Evolutionary conservation across 2,888 invertebrate species (phyloP), one percentile per base, ranked within the genome.

Genomic region (Caenorhabditis sp.): DNA sequence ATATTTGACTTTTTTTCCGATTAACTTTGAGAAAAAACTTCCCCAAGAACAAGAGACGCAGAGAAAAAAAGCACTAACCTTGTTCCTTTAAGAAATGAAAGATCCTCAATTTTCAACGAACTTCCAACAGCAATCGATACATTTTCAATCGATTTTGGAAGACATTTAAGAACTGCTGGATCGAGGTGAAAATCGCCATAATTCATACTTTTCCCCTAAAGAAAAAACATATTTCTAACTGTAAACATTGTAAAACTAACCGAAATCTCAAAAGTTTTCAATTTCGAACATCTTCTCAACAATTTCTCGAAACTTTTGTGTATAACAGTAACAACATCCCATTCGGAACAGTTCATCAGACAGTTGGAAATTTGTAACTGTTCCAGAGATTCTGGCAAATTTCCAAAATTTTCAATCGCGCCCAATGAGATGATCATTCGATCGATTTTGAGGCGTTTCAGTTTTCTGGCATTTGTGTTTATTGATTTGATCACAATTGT

Each of bases 121-220:
- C 66, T 62, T 17, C 73, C 66, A 17, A 66, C 73, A 14, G 73
- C 65, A 54, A 73, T 68, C 37, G 65, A 63, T 51, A 73, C n/a
- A 19, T 73, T 58, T 24, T 69, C 66, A 57, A 73, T 59, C 1
- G 68, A 57, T 43, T 69, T 26, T 8, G 73, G 65, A 24, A 73
- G 63, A 37, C 17, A 53, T 50, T 57, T 27, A 12, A 73, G 62
- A 31, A 73, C 64, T 5, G 65, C 50, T 10, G 73, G 65, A 49
- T 68, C 68, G 23, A 73, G 60, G 50, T 68, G 66, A 37, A 73
- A 73, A 51, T 67, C 63, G 53, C 65, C 62, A 58, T 53, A 36
- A 54, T 58, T 60, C 0, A 72, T 60, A 50, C 67, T 58, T 17
- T 64, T 57, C 1, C 71, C 71, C 70, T 70, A n/a, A 6, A 69